Evolutionary conservation across 2,797 vertebrate genomes (phyloP).

Genomic region (Sebastes wilsoni): DNA sequence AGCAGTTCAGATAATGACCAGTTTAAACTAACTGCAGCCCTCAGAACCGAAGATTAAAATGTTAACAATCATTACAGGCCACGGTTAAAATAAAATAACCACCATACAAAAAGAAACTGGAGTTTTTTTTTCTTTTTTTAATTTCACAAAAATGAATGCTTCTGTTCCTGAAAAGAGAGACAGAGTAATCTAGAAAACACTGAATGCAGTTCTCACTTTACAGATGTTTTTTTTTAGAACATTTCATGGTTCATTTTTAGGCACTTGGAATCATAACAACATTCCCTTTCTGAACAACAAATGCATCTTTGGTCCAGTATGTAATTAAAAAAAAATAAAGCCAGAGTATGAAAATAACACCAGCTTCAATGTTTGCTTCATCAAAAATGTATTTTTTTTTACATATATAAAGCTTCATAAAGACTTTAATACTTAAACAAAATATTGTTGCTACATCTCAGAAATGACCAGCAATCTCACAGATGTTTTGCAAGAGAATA

Average conservation of each 20-base stretch:
- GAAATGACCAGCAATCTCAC: conserved; percentile 79
- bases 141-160: conserved; percentile 80
- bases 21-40: conserved; percentile 20
- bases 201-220: conserved; percentile 73
- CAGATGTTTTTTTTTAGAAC: conserved; percentile 63
- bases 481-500: conserved; percentile 72
- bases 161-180: conserved; percentile 80
- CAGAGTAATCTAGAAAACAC: conserved; percentile 76
- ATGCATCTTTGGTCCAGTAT: conserved; percentile 84
- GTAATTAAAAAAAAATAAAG: conserved; percentile 72
- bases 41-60: conserved; percentile 12
- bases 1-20: conserved; percentile 22
- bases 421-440: conserved; percentile 69
- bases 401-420: conserved; percentile 59
- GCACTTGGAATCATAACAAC: conserved; percentile 83
- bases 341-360: conserved; percentile 71
- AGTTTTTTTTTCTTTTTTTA: conserved; percentile 72
- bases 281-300: conserved; percentile 78
- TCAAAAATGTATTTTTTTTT: conserved; percentile 66
- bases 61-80: conserved; percentile 29
- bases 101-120: conserved; percentile 49
- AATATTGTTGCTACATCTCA: conserved; percentile 76
- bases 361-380: conserved; percentile 55
- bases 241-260: conserved; percentile 77
- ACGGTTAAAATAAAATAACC: conserved; percentile 54